phyloP scores from a whole-genome alignment of 2,888 invertebrate genomes.

The Sturmia bella region DNA sequence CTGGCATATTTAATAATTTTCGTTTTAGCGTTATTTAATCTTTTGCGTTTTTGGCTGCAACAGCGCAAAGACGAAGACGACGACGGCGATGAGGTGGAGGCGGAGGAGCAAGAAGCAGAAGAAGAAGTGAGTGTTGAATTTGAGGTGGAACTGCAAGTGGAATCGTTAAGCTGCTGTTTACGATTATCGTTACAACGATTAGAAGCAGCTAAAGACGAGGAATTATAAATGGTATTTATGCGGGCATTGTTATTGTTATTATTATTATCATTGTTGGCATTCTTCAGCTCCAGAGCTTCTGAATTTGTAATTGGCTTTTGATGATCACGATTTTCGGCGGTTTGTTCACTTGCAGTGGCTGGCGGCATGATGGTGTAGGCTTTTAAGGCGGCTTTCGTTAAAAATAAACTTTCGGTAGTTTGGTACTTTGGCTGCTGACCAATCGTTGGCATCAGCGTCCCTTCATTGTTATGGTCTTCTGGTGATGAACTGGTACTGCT shows the following conservation, averaged over 20 bases:
- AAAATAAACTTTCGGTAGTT: slow-evolving; percentile 39
- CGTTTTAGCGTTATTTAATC: slow-evolving; percentile 18
- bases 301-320: slow-evolving; percentile 48
- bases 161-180: slow-evolving; percentile 12
- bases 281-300: slow-evolving; percentile 38
- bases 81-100: neutral
- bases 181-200: slow-evolving; percentile 42
- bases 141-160: slow-evolving; percentile 41
- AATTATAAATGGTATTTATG: slow-evolving; percentile 6
- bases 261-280: slow-evolving; percentile 43
- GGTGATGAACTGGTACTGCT: neutral
- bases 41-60: neutral
- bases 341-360: slow-evolving; percentile 37
- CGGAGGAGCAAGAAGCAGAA: neutral
- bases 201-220: too few relatives aligned
- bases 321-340: slow-evolving; percentile 39
- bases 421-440: slow-evolving; percentile 10
- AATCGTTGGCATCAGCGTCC: neutral
- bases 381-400: slow-evolving; percentile 63
- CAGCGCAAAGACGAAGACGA: neutral
- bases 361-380: slow-evolving; percentile 42
- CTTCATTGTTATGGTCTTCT: slow-evolving; percentile 2
- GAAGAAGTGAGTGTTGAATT: slow-evolving; percentile 24
- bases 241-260: slow-evolving; percentile 53
- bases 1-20: slow-evolving; percentile 43